phyloP scores from a whole-genome alignment of 2,113 vertebrate species.

The Cinclus cinclus region DNA sequence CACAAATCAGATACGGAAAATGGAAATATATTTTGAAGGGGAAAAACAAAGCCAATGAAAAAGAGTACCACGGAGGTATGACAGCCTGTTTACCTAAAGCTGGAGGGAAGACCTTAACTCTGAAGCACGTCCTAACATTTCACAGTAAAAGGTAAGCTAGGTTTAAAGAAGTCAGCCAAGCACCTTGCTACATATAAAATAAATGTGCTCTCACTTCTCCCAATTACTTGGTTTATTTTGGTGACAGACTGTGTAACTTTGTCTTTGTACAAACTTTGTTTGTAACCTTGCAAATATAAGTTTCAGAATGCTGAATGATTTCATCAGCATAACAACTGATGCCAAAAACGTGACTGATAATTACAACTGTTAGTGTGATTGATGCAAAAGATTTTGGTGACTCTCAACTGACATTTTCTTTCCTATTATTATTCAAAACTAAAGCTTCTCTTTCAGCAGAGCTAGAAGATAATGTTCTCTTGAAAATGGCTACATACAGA shows the following conservation, averaged over 20 bases:
- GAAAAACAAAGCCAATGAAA: neutral
- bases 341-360: neutral
- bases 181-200: neutral
- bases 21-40: neutral
- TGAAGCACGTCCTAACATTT: neutral
- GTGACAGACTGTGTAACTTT: neutral
- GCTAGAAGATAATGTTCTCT: neutral
- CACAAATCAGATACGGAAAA: neutral
- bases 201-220: neutral
- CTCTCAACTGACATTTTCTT: neutral
- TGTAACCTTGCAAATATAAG: neutral
- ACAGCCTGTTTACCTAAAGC: neutral
- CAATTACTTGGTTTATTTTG: neutral
- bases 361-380: neutral
- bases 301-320: neutral
- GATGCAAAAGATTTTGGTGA: neutral
- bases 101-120: neutral
- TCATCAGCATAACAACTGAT: neutral
- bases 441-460: neutral
- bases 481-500: neutral
- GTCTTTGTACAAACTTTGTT: too few species aligned
- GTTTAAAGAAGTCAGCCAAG: neutral
- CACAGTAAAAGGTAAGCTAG: neutral
- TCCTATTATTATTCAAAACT: neutral
- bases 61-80: neutral